Base-by-base conservation (phyloP, 1,140 invertebrate genomes). In the Hermatobates lingyangjiaoensis region DNA sequence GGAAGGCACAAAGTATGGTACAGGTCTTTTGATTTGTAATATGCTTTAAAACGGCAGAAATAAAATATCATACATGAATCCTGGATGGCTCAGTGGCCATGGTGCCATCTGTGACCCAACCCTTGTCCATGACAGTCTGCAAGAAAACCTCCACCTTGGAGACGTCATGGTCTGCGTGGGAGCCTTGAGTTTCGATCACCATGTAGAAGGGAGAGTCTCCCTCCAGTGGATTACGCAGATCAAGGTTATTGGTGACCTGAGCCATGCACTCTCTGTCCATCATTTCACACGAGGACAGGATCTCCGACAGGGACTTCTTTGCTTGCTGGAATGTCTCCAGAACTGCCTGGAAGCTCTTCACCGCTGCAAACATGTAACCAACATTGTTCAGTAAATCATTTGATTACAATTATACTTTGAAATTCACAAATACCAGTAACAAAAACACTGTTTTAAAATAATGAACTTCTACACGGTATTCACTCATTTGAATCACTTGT, bases 261-360 rank as follows among this genome's bases (percentile, higher is more conserved):
- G 71, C 66, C 57, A 90, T 64, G 0, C 83, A 74, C n/a, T 61
- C 55, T 23, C 69, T 68, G 64, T 97, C 92, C 51, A 95, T 83
- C 68, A 96, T 78, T 70, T 97, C 92, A 68, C 87, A 93, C 0
- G 92, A 88, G 23, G 91, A 94, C 20, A 98, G 65, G 54, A 94
- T 87, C 70, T 95, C 91, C 2, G 79, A 81, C 1, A 97, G 68
- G 50, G 80, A 75, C 1, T 62, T 63, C 64, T 82, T 87, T 0
- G 85, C 81, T 52, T 74, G 68, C 56, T 74, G 72, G 59, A 81
- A 85, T 1, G 83, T 76, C 57, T 80, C 68, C 3, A 96, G 66
- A 5, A 92, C 78, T 56, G 79, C 71, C 25, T 85, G 74, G 64
- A 89, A 94, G 39, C n/a, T n/a, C n/a, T n/a, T n/a, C n/a, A n/a